Conservation (phyloP, 2,888 invertebrate species). For the Cosmopolites sordidus region DNA sequence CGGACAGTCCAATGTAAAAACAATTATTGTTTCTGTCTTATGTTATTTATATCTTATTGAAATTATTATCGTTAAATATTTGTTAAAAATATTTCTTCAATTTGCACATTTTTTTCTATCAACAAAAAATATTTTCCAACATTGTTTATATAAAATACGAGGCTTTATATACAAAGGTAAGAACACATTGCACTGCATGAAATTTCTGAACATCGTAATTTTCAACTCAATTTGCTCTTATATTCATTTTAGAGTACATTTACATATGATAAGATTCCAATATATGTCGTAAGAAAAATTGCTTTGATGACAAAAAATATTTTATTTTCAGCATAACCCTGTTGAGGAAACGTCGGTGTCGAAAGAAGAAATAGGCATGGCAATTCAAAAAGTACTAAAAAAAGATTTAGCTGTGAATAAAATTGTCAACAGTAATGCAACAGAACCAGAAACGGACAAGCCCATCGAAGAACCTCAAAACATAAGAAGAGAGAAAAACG, state of each 20-base stretch:
- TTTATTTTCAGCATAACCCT: conserved; percentile 12
- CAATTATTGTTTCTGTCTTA: no score
- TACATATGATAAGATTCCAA: background rate
- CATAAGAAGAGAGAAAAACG: conserved; percentile 24
- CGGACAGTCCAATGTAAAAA: no score
- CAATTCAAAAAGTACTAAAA: conserved; percentile 3
- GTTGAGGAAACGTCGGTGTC: conserved; percentile 6
- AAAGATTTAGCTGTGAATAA: background rate
- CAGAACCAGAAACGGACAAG: conserved; percentile 6
- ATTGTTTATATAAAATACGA: background rate
- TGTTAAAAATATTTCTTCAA: no score
- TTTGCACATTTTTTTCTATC: no score
- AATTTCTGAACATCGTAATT: background rate
- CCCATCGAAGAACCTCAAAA: conserved; percentile 14
- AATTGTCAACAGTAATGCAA: background rate
- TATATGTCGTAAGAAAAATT: background rate
- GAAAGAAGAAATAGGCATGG: conserved; percentile 1
- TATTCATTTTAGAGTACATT: background rate
- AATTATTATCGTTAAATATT: no score
- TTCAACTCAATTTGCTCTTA: background rate
- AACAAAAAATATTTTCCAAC: no score
- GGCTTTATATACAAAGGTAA: conserved; percentile 8
- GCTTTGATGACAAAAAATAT: background rate
- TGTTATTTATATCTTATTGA: no score
- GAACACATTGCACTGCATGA: conserved; percentile 11